Conservation (phyloP, 2,113 vertebrate species). For the Oxygymnocypris stewartii region DNA sequence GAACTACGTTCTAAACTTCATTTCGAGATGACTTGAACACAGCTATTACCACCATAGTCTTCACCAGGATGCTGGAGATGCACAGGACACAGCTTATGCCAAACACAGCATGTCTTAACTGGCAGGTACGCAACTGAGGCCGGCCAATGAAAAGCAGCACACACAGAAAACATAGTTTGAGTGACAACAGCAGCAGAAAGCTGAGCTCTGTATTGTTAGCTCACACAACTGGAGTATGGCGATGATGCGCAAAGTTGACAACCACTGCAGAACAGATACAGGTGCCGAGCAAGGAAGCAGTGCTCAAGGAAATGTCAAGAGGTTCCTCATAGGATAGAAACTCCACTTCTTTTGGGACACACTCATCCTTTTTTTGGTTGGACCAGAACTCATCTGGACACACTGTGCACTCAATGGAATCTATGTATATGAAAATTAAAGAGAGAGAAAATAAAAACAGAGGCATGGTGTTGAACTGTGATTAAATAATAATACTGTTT, state of each 20-base stretch:
- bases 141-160: conserved; percentile 71
- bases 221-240: conserved; percentile 69
- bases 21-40: conserved; percentile 40
- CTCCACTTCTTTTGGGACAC: conserved; percentile 45
- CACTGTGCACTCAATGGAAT: conserved; percentile 14
- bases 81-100: conserved; percentile 73
- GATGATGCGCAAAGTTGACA: conserved; percentile 14
- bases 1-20: no score
- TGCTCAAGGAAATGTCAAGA: conserved; percentile 69
- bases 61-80: conserved; percentile 72
- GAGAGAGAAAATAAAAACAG: not conserved
- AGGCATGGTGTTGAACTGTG: not conserved
- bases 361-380: conserved; percentile 15
- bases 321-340: conserved; percentile 62
- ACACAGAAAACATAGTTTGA: conserved; percentile 74
- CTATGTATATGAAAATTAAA: not conserved
- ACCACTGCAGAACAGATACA: conserved; percentile 32
- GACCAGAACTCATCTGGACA: conserved; percentile 32
- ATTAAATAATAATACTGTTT: not conserved
- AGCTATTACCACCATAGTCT: conserved; percentile 38
- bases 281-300: conserved; percentile 60
- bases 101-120: conserved; percentile 25
- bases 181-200: conserved; percentile 19
- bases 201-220: conserved; percentile 47
- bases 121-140: conserved; percentile 26